A percentile compares a stretch with the other conserved stretches of the same genome.
Evolutionary conservation across 2,113 vertebrate genomes (phyloP).

Genomic region (Dicrurus megarhynchus): DNA sequence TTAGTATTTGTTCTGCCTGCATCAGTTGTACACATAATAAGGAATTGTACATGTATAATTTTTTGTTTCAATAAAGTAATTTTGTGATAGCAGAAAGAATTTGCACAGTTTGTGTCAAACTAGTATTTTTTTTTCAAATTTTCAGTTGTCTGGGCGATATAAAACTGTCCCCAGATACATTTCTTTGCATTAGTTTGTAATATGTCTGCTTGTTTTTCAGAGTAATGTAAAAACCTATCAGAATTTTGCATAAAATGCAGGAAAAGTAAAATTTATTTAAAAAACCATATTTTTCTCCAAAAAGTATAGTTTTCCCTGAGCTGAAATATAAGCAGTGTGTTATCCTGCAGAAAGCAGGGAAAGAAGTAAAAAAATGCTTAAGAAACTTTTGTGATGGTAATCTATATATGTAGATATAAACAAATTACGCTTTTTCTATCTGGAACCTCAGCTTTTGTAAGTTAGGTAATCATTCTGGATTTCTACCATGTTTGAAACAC

Average conservation of each 20-base stretch:
- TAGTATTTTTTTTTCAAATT: neutral
- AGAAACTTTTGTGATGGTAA: neutral
- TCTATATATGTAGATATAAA: neutral
- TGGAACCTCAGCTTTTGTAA: neutral
- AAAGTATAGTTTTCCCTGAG: neutral
- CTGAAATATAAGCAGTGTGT: neutral
- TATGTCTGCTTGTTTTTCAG: neutral
- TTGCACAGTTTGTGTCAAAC: neutral
- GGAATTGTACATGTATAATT: neutral
- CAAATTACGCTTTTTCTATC: neutral
- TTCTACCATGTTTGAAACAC: neutral
- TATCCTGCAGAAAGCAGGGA: neutral
- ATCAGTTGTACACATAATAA: neutral
- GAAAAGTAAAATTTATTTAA: neutral
- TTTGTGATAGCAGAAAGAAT: neutral
- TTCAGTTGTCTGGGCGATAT: neutral
- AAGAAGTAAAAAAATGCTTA: neutral
- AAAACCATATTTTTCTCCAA: neutral
- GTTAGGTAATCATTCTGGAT: neutral
- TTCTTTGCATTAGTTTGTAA: neutral
- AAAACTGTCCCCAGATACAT: neutral
- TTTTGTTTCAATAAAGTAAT: neutral
- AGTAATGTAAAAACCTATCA: neutral
- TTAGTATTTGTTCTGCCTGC: neutral
- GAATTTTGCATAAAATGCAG: neutral